Conservation (phyloP, 2,113 vertebrate genomes). For the Cyprinodon brontotheroides region DNA sequence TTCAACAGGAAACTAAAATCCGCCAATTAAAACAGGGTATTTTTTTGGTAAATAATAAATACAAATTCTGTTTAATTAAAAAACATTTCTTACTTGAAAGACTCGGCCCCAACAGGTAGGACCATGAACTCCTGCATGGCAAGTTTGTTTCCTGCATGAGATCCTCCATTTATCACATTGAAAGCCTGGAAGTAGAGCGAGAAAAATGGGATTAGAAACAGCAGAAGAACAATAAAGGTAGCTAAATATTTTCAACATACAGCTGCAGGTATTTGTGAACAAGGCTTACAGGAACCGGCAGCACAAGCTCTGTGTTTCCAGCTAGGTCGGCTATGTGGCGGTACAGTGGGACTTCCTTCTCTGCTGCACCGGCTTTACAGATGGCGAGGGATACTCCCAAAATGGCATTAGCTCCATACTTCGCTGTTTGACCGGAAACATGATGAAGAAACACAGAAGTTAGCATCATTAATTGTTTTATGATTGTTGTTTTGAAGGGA, state of each 20-base stretch:
- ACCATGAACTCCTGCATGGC: constrained; percentile 99
- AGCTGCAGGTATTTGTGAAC: not conserved
- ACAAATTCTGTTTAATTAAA: not conserved
- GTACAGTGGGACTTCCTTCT: constrained; percentile 90
- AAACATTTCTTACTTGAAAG: constrained; percentile 77
- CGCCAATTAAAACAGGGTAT: too few relatives aligned
- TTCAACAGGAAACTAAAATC: not conserved
- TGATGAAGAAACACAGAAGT: not conserved
- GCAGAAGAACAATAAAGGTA: not conserved
- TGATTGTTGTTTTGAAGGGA: not conserved
- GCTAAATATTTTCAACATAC: not conserved
- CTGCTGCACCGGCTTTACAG: constrained; percentile 92
- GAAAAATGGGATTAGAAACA: not conserved
- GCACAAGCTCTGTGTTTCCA: constrained; percentile 92
- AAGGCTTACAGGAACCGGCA: constrained; percentile 91
- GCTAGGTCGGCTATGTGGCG: constrained; percentile 96
- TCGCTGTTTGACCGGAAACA: constrained; percentile 77
- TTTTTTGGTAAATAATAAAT: accelerated
- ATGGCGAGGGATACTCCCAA: constrained; percentile 91
- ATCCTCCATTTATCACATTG: constrained; percentile 95
- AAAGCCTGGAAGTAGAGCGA: constrained; percentile 82
- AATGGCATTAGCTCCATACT: constrained; percentile 94
- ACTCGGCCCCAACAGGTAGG: constrained; percentile 92
- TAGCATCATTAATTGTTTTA: not conserved
- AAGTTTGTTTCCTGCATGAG: constrained; percentile 94